Base-by-base conservation (phyloP, 1,140 invertebrate genomes). In the Aphaenogaster rudis region DNA sequence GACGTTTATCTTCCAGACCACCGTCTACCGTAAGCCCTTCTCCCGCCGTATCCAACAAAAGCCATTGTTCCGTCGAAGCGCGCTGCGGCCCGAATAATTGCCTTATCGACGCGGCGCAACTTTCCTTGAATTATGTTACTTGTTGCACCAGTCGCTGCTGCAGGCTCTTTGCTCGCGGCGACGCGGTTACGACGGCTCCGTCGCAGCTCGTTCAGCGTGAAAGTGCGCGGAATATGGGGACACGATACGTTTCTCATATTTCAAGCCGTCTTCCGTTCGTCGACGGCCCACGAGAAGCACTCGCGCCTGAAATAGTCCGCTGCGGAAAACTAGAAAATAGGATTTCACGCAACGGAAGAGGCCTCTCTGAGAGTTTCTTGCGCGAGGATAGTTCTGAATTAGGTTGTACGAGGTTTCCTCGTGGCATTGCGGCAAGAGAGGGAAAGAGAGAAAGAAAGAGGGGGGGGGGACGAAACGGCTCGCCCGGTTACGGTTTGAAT, bases 101-200 rank as follows among this genome's bases (percentile, higher is more conserved):
- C 87, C 89, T 91, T 91, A 91, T 91, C 90, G 89, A 91, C 87
- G 81, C 87, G 77, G 72, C 87, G 87, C 90, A 91, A 91, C 90
- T 91, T 91, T 91, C 89, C 87, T 84, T 86, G 87, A 91, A 91
- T 91, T 91, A 59, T 90, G 89, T 91, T 86, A 91, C 90, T 91
- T 91, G 90, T 91, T 91, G 90, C 90, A 88, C 71, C 63, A 36
- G 36, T 54, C 77, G 42, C 50, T 54, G 36, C 42, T 63, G 76
- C 82, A 48, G 57, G 59, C 86, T 80, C 86, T 72, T 45, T 4
- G 36, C 74, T 59, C 61, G 50, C 74, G 59, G 39, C 85, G 76
- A 87, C 59, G 48, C 61, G 57, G 50, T 82, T 57, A 76, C 57
- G 66, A 86, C 69, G 76, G 64, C 64, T 84, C 71, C 54, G 48